A percentile compares a stretch with the other conserved stretches of the same genome.
phyloP scores from a whole-genome alignment of 2,797 vertebrate species.

The Squalus acanthias region DNA sequence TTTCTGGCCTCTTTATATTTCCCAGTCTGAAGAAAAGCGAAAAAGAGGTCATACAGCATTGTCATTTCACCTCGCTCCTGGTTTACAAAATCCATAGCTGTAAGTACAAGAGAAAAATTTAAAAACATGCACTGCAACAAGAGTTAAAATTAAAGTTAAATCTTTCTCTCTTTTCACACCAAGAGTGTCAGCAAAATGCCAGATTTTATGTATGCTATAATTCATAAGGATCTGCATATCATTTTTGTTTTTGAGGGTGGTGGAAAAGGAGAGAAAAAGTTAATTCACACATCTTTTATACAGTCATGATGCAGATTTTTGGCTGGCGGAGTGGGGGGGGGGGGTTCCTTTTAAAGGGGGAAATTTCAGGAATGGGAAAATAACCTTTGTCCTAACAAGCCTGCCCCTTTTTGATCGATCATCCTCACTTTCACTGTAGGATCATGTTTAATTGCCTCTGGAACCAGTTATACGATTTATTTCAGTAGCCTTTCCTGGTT shows the following conservation, averaged over 20 bases:
- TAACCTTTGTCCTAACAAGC: background rate
- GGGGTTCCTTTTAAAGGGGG: background rate
- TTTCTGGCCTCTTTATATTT: slow-evolving; percentile 88
- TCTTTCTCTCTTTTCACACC: background rate
- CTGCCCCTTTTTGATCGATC: background rate
- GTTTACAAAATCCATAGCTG: slow-evolving; percentile 82
- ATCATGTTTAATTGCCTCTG: background rate
- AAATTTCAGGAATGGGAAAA: background rate
- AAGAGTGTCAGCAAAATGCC: background rate
- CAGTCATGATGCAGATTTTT: background rate
- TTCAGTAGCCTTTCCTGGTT: background rate
- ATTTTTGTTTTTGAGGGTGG: background rate
- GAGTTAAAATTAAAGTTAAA: background rate
- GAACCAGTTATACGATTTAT: background rate
- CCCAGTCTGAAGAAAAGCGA: slow-evolving; percentile 80
- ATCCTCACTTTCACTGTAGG: background rate
- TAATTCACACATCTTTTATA: background rate
- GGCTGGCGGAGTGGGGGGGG: background rate
- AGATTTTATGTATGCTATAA: background rate
- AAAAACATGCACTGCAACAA: background rate
- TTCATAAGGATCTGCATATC: background rate
- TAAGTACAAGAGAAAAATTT: background rate
- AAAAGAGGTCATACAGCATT: slow-evolving; percentile 88
- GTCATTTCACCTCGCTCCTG: slow-evolving; percentile 81
- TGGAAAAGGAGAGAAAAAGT: background rate